Evolutionary conservation across 2,888 invertebrate genomes (phyloP), one percentile per base, ranked within the genome.

Genomic region (Drosophila mimica): DNA sequence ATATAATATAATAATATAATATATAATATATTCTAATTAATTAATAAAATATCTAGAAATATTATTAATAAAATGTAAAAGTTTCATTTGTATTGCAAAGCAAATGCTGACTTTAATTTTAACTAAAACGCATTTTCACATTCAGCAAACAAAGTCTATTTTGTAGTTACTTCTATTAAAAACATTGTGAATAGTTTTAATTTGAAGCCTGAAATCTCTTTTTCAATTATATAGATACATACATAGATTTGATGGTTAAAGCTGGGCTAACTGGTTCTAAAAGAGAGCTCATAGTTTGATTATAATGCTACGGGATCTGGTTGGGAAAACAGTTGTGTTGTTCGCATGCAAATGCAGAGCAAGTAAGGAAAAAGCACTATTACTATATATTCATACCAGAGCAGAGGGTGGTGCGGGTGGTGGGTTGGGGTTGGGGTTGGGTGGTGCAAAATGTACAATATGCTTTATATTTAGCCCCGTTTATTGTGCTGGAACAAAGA

Each of bases 301-400:
- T 85, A 79, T 79, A 88, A 85, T 76, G 74, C 82, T 73, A 60
- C 70, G 58, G 63, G 56, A 60, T 69, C 46, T 46, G 40, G 62
- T 51, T 83, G 81, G 78, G 65, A 38, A 72, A 80, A 78, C 80
- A 82, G 75, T 85, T 88, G 52, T 80, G 81, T 63, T 75, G 57
- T 79, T 81, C 83, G 81, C 81, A 88, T 88, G 83, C 89, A 87
- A 87, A 87, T 87, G 89, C 67, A 73, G 68, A 81, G 40, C 20
- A 74, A 88, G 74, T 85, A 77, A 84, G 85, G 56, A 73, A 66
- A 69, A 70, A 51, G 43, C 33, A 33, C 38, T 49, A 62, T 58
- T 53, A 40, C 51, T 33, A 46, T 63, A 46, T 63, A 51, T 5
- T 25, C 46, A 15, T 2, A 36, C 0, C 17, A 6, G 36, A 6